Evolutionary conservation across 1,140 invertebrate genomes (phyloP).

Genomic region (Brachionus paranguensis): DNA sequence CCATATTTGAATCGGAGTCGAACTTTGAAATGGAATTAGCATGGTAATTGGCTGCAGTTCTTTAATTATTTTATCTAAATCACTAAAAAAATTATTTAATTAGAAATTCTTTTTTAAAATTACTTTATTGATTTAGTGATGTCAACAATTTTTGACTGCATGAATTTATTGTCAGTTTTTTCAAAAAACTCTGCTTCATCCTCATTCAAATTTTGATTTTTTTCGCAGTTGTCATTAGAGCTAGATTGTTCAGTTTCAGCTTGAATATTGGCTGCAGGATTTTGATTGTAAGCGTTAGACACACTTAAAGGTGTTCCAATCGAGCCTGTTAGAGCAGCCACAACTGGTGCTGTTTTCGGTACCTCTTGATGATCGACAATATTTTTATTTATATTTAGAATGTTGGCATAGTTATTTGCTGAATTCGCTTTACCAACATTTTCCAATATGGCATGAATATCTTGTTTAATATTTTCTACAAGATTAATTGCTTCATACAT

Average conservation of each 20-base stretch:
- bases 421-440: slow-evolving; percentile 28
- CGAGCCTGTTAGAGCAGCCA: background rate
- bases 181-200: slow-evolving; percentile 2
- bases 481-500: slow-evolving; percentile 1
- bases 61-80: slow-evolving; percentile 20
- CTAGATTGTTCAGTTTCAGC: background rate
- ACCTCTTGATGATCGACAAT: background rate
- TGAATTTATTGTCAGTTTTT: slow-evolving; percentile 1
- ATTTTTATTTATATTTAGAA: background rate
- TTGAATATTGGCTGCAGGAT: background rate
- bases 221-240: background rate
- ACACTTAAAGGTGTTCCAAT: background rate
- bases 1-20: background rate
- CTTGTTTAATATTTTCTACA: background rate
- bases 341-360: background rate
- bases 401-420: background rate
- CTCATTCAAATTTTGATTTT: background rate
- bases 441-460: slow-evolving; percentile 2
- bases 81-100: background rate
- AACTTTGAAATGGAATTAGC: background rate
- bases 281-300: background rate
- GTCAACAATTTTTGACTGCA: background rate
- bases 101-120: background rate
- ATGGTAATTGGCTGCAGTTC: slow-evolving; percentile 5
- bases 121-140: background rate